Conservation (phyloP, 2,888 invertebrate genomes). For the Cenopis cana region DNA sequence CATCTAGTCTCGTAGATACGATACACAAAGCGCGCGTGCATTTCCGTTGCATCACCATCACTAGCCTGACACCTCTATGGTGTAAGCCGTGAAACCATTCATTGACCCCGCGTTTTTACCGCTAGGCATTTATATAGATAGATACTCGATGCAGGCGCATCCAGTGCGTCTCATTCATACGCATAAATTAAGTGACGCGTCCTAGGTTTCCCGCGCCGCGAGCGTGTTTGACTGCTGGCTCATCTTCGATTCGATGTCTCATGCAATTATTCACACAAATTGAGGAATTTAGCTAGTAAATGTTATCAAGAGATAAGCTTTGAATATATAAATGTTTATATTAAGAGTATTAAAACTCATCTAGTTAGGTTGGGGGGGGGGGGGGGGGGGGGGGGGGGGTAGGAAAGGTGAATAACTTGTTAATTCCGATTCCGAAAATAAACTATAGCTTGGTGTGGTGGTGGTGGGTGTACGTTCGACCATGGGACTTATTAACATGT, state of each 20-base stretch:
- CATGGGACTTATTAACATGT: constrained; percentile 17
- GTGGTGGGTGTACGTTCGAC: background rate
- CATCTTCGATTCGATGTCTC: background rate
- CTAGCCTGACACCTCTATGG: constrained; percentile 6
- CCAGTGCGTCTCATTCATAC: constrained; percentile 16
- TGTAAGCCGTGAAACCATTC: constrained; percentile 22
- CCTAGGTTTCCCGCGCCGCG: constrained; percentile 7
- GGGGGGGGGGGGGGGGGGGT: too few relatives aligned
- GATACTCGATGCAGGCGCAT: constrained; percentile 10
- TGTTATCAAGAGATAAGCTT: background rate
- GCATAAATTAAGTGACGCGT: background rate
- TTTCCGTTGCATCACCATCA: constrained; percentile 23
- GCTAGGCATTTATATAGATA: constrained; percentile 13
- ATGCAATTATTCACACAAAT: background rate
- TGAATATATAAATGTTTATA: background rate
- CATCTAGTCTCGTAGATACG: constrained; percentile 2
- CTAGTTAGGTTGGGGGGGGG: too few relatives aligned
- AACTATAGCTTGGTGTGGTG: constrained; percentile 4
- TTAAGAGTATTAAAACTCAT: background rate
- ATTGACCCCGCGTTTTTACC: constrained; percentile 26
- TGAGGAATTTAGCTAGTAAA: background rate
- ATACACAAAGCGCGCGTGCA: constrained; percentile 10
- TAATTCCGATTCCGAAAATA: constrained; percentile 11
- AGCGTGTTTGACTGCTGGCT: too few relatives aligned
- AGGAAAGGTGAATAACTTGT: constrained; percentile 20